A percentile compares a stretch with the other conserved stretches of the same genome.
These are phyloP conservation scores for Lateolabrax maculatus DNA, from an alignment of 2,797 vertebrate species.

Conservation along the genomic window DNA sequence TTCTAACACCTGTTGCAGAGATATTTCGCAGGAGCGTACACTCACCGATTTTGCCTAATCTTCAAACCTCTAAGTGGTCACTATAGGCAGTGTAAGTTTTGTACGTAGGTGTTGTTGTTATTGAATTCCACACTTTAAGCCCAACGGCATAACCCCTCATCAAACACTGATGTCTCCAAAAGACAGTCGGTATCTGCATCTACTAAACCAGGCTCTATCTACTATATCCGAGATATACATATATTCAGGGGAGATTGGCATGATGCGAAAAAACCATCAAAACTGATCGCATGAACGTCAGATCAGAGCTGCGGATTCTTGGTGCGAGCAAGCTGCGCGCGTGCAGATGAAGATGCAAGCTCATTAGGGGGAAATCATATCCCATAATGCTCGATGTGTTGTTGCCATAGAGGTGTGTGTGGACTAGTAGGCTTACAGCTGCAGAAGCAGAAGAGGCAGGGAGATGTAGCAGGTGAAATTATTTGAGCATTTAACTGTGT, in stretches of 20 bases:
- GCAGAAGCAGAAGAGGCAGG: slow-evolving; percentile 8
- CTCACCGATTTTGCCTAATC: not conserved
- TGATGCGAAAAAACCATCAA: slow-evolving; percentile 35
- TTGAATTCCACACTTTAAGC: slow-evolving; percentile 12
- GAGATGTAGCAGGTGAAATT: slow-evolving; percentile 59
- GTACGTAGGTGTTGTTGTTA: slow-evolving; percentile 24
- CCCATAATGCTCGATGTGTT: slow-evolving; percentile 56
- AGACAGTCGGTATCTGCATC: slow-evolving; percentile 39
- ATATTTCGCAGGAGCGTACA: not conserved
- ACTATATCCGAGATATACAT: not conserved
- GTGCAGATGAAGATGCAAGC: slow-evolving; percentile 53
- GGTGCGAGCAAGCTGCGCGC: slow-evolving; percentile 20
- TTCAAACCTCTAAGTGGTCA: slow-evolving; percentile 27
- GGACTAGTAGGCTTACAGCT: slow-evolving; percentile 33
- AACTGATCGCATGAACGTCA: slow-evolving; percentile 43
- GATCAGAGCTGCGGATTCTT: slow-evolving; percentile 64
- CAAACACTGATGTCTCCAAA: slow-evolving; percentile 44
- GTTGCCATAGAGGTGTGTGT: slow-evolving; percentile 38
- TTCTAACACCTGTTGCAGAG: slow-evolving; percentile 52
- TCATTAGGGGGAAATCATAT: slow-evolving; percentile 67
- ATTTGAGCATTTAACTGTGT: slow-evolving; percentile 58
- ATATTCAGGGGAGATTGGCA: slow-evolving; percentile 24
- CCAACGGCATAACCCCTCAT: slow-evolving; percentile 44
- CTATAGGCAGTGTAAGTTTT: slow-evolving; percentile 17
- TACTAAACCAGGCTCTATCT: slow-evolving; percentile 28